Base-by-base conservation (phyloP, 2,113 vertebrate genomes). In the Callithrix jacchus region DNA sequence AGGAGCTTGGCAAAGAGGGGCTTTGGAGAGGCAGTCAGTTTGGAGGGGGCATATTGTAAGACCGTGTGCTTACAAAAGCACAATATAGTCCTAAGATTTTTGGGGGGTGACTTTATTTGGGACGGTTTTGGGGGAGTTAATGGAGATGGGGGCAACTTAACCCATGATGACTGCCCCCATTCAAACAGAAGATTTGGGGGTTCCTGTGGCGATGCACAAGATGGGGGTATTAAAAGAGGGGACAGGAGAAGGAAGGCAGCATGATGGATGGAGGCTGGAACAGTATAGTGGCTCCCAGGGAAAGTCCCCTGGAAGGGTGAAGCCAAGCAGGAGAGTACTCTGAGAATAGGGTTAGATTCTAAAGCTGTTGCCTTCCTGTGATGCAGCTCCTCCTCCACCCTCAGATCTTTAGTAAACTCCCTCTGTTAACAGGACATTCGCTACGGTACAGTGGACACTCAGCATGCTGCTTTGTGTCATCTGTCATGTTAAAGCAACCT, bases 211-310 rank as follows among this genome's bases (percentile, higher is more conserved):
- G 76, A 20, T 14, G 13, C 56, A 56, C 21, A 85, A 77, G 68
- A 18, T 25, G 0, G 6, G 16, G 58, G 21, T 42, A 14, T 18
- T 23, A 68, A 49, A 37, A 13, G 54, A 10, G 64, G 73, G 5
- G 42, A 10, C 30, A 17, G 35, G 42, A 30, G 68, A 71, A 32
- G 70, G 68, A n/a, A 91, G 70, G 49, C 76, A 49, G 25, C 5
- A 1, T 2, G 45, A 11, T 0, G 9, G 54, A 9, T 10, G 12
- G 73, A 37, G 0, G 10, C 40, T 20, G 3, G n/a, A 40, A 16
- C 37, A 25, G 54, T 4, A 3, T 7, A 1, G 30, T 13, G 27
- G 52, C 45, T 16, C 13, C 61, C 61, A 40, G 71, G 11, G 52
- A 10, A 35, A 8, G 30, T n/a, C 17, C 52, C 45, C 12, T 27